Conservation (phyloP, 1,140 invertebrate species). For the Achatina immaculata region DNA sequence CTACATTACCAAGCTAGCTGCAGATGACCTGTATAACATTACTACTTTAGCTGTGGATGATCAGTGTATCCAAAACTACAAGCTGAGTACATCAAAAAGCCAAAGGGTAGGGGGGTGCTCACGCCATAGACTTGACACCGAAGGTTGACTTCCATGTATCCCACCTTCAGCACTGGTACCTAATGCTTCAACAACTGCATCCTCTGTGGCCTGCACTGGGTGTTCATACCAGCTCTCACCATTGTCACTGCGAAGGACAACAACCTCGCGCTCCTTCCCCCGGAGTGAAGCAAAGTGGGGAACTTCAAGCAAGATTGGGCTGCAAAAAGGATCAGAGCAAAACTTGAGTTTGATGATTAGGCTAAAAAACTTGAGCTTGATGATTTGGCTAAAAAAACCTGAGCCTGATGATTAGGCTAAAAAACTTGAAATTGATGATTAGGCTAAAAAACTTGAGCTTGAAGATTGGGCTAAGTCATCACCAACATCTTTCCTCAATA, state of each 20-base stretch:
- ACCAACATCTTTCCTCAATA: too few species aligned
- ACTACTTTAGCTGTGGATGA: too few species aligned
- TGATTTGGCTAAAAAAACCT: too few species aligned
- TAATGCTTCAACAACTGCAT: constrained; percentile 91
- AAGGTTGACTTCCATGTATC: constrained; percentile 29
- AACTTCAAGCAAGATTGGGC: constrained; percentile 97
- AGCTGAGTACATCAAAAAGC: constrained; percentile 28
- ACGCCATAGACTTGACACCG: constrained; percentile 55
- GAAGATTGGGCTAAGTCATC: too few species aligned
- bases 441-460: too few species aligned
- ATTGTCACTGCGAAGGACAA: constrained; percentile 96
- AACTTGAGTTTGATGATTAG: too few species aligned
- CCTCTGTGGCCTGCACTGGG: constrained; percentile 94
- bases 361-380: too few species aligned
- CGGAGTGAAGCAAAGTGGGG: constrained; percentile 98
- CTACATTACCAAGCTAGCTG: too few species aligned
- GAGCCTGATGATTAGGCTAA: too few species aligned
- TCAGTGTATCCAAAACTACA: too few species aligned
- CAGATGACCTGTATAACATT: too few species aligned
- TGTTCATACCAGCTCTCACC: constrained; percentile 99
- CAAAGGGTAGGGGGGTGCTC: constrained; percentile 47
- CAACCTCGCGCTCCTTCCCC: constrained; percentile 97
- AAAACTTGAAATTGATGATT: too few species aligned
- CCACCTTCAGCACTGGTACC: constrained; percentile 68
- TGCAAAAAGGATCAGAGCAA: constrained; percentile 73